phyloP scores from a whole-genome alignment of 2,113 vertebrate genomes.

The Plecturocebus donacophilus region DNA sequence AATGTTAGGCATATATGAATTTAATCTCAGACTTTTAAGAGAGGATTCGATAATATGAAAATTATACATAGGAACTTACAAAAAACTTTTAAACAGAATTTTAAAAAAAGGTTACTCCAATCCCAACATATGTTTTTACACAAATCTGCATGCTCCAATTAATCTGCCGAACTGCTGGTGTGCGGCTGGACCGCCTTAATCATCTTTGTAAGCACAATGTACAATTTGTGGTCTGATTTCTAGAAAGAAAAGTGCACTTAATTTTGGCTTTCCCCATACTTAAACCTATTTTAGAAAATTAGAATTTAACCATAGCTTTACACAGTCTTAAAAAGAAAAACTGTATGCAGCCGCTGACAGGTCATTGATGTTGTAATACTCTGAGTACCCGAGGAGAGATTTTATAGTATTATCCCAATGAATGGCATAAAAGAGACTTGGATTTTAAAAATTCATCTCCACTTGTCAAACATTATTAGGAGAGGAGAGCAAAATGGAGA shows the following conservation, averaged over 20 bases:
- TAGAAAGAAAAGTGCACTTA: constrained; percentile 50
- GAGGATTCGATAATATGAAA: constrained; percentile 52
- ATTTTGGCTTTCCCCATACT: constrained; percentile 64
- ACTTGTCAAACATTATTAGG: constrained; percentile 70
- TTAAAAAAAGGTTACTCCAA: neutral
- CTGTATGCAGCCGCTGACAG: constrained; percentile 61
- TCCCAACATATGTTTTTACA: constrained; percentile 74
- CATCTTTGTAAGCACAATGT: constrained; percentile 68
- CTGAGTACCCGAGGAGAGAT: constrained; percentile 35
- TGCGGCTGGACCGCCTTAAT: constrained; percentile 60
- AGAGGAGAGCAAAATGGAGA: constrained; percentile 46
- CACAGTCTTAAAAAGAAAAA: constrained; percentile 70
- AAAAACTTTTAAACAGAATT: constrained; percentile 50
- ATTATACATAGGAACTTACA: constrained; percentile 34
- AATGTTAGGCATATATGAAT: neutral
- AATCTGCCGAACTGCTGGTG: constrained; percentile 62
- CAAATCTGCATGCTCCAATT: constrained; percentile 76
- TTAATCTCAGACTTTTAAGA: constrained; percentile 43
- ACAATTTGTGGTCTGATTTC: constrained; percentile 71
- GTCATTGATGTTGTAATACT: constrained; percentile 68
- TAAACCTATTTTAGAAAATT: constrained; percentile 69
- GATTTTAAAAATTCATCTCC: constrained; percentile 69
- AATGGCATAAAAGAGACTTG: constrained; percentile 62
- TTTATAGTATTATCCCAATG: constrained; percentile 52
- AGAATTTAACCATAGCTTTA: constrained; percentile 74